phyloP scores from a whole-genome alignment of 2,113 vertebrate genomes.

The Ranitomeya variabilis region DNA sequence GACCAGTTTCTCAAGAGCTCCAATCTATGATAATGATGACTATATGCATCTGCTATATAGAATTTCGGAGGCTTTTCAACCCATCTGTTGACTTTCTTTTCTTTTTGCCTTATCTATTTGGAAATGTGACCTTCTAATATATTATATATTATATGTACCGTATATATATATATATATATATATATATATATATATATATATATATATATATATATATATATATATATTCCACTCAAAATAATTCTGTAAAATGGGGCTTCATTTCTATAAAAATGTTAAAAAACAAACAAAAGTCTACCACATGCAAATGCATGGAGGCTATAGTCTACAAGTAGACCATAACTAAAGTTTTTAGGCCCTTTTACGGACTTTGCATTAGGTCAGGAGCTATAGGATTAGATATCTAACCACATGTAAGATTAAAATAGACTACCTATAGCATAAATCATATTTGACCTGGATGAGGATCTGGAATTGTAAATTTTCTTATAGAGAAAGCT shows the following conservation, averaged over 20 bases:
- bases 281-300: no score
- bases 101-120: not conserved
- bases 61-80: not conserved
- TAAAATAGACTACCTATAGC: not conserved
- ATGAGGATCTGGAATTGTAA: not conserved
- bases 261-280: not conserved
- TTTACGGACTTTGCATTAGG: not conserved
- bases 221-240: not conserved
- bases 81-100: not conserved
- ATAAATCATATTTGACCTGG: not conserved
- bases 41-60: not conserved
- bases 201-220: no score
- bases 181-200: no score
- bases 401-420: not conserved
- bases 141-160: no score
- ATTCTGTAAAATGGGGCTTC: not conserved
- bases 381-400: not conserved
- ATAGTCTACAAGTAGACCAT: not conserved
- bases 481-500: not conserved
- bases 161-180: no score
- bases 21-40: not conserved
- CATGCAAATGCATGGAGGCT: not conserved
- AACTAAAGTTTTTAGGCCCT: not conserved
- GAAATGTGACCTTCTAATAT: no score
- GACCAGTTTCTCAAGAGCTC: not conserved